These are phyloP conservation scores for Gallirallus australis DNA, from an alignment of 2,797 vertebrate genomes.

Conservation along the genomic window DNA sequence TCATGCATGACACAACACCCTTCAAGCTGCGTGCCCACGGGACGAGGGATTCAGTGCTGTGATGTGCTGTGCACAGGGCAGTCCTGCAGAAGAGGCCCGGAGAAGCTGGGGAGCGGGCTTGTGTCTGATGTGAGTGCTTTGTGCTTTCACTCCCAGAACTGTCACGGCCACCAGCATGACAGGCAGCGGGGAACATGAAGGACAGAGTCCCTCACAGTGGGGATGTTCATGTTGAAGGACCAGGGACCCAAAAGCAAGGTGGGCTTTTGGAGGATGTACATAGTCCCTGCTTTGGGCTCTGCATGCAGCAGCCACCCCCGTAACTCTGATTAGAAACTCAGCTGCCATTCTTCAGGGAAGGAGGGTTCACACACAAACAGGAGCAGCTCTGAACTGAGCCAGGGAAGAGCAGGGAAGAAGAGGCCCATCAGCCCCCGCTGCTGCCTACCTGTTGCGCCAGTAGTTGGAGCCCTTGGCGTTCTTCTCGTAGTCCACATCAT, in stretches of 20 bases:
- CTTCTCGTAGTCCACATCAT: conserved; percentile 95
- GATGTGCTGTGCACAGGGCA: neutral
- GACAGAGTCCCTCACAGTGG: neutral
- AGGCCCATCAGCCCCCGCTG: fast-evolving
- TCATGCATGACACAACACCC: fast-evolving
- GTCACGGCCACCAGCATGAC: fast-evolving
- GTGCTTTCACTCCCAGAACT: neutral
- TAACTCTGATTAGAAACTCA: neutral
- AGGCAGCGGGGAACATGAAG: neutral
- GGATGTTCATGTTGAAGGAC: neutral
- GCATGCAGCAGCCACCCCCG: neutral
- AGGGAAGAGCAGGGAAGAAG: fast-evolving
- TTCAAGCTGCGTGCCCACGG: fast-evolving
- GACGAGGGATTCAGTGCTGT: neutral
- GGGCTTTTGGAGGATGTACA: neutral
- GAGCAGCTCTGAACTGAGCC: neutral
- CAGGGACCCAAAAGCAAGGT: neutral
- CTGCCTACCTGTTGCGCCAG: conserved; percentile 94
- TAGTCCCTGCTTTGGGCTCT: neutral
- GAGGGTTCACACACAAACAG: neutral
- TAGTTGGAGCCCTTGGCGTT: conserved; percentile 98
- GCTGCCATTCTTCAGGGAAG: neutral
- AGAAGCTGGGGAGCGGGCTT: neutral
- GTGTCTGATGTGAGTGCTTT: fast-evolving
- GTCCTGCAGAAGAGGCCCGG: neutral